Evolutionary conservation across 2,797 vertebrate genomes (phyloP), one percentile per base, ranked within the genome.

Genomic region (Pseudomugil tenellus): DNA sequence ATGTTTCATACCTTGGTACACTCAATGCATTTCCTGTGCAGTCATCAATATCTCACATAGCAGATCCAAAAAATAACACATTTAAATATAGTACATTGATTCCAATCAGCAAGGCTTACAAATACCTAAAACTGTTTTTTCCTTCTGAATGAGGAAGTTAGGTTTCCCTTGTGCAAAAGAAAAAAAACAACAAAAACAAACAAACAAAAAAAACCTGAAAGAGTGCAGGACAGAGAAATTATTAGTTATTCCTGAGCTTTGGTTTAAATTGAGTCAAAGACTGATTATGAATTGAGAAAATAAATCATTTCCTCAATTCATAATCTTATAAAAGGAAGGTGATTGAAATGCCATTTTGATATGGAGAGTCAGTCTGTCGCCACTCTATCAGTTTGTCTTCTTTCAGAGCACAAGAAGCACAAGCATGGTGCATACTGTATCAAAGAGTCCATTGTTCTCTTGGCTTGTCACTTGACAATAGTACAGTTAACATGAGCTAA

Each of bases 361-460:
- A 74, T 28, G 0, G 16, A 70, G 56, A 82, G 10, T 70, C 34
- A 71, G 46, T 71, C 52, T 53, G 57, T 63, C 63, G 58, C 35
- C 41, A 59, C 72, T 55, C 51, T 58, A 48, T 64, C 34, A 48
- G 43, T 31, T 19, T 74, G 67, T 55, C 13, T n/a, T 53, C 34
- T 49, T 77, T 56, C 43, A 72, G 74, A 79, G 76, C 58, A 63
- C 43, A 58, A 79, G 62, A 63, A 80, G 74, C 61, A 67, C 37
- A 55, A 79, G 73, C 58, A 70, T 67, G 70, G 68, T 25, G 43
- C 11, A 25, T 43, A 76, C 54, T 5, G 49, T 21, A 63, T 87
- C 70, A 89, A 84, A 83, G 86, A 79, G 76, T 67, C 41, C 78
- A 75, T 74, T 88, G 88, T 89, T 88, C 80, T 67, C 70, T 76